Conservation (phyloP, 2,797 vertebrate species). For the Scomberomorus guttatus region DNA sequence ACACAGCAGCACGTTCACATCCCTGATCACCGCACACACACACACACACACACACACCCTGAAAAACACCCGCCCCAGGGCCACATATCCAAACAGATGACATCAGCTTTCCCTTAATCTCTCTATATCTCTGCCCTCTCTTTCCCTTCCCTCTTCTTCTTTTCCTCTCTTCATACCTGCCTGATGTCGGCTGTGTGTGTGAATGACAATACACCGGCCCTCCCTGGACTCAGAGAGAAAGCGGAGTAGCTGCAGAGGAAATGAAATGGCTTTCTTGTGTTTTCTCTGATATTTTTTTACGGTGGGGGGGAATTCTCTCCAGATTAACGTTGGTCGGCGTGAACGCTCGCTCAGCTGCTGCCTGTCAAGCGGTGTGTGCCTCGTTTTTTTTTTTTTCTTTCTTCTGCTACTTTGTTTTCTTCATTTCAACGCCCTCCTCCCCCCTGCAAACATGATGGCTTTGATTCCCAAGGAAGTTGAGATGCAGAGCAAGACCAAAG, state of each 20-base stretch:
- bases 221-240: conserved; percentile 12
- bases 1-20: conserved; percentile 78
- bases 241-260: conserved; percentile 50
- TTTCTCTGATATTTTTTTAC: conserved; percentile 20
- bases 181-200: conserved; percentile 2
- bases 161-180: conserved; percentile 37
- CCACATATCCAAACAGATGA: conserved; percentile 71
- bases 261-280: conserved; percentile 10
- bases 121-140: conserved; percentile 50
- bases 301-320: conserved; percentile 9
- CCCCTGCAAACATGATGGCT: conserved; percentile 54
- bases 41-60: conserved; percentile 43
- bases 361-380: conserved; percentile 47
- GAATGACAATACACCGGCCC: neutral
- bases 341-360: conserved; percentile 21
- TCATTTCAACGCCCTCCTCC: conserved; percentile 13
- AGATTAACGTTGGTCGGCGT: conserved; percentile 47
- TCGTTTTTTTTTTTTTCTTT: neutral
- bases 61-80: conserved; percentile 55
- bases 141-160: conserved; percentile 34
- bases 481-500: conserved; percentile 66
- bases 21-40: conserved; percentile 59
- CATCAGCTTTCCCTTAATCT: conserved; percentile 79
- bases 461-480: conserved; percentile 66
- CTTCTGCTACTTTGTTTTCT: neutral